Evolutionary conservation across 2,113 vertebrate species (phyloP).

Genomic region (Oreocharis arfaki): DNA sequence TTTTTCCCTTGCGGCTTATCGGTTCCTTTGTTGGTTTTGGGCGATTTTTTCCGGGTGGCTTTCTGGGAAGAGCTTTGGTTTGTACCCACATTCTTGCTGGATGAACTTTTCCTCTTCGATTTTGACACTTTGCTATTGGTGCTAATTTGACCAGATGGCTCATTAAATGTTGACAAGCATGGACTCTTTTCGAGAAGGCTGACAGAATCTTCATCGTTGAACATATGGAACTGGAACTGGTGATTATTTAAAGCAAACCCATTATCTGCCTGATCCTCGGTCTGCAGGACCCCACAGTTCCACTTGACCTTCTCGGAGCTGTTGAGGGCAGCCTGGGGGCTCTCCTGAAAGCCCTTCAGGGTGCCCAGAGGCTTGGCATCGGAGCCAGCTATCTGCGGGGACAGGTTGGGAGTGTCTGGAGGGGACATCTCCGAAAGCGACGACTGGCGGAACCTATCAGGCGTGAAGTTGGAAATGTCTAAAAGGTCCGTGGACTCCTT

Average conservation of each 20-base stretch:
- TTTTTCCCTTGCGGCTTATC: conserved; percentile 84
- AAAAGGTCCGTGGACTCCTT: conserved; percentile 96
- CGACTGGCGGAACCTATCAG: conserved; percentile 96
- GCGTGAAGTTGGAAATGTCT: conserved; percentile 99
- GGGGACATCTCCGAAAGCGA: conserved; percentile 96
- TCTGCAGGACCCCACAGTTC: conserved; percentile 85
- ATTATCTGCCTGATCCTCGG: conserved; percentile 79
- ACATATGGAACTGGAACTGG: conserved; percentile 92
- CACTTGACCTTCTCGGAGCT: conserved; percentile 87
- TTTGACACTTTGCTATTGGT: conserved; percentile 85
- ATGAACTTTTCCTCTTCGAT: conserved; percentile 90
- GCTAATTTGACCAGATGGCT: conserved; percentile 81
- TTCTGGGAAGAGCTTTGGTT: conserved; percentile 85
- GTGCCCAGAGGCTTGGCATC: conserved; percentile 84
- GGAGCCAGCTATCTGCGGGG: conserved; percentile 88
- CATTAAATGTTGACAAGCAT: conserved; percentile 81
- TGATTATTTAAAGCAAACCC: conserved; percentile 87
- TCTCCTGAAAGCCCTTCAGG: conserved; percentile 85
- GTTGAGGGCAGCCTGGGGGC: conserved; percentile 74
- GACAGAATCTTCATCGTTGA: conserved; percentile 88
- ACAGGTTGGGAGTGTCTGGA: conserved; percentile 94
- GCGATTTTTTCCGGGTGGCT: conserved; percentile 87
- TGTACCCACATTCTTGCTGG: conserved; percentile 79
- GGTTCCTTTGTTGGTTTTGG: conserved; percentile 84
- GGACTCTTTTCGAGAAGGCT: conserved; percentile 81